These are phyloP conservation scores for Sardinella longiceps DNA, from an alignment of 2,797 vertebrate species.

Conservation along the genomic window DNA sequence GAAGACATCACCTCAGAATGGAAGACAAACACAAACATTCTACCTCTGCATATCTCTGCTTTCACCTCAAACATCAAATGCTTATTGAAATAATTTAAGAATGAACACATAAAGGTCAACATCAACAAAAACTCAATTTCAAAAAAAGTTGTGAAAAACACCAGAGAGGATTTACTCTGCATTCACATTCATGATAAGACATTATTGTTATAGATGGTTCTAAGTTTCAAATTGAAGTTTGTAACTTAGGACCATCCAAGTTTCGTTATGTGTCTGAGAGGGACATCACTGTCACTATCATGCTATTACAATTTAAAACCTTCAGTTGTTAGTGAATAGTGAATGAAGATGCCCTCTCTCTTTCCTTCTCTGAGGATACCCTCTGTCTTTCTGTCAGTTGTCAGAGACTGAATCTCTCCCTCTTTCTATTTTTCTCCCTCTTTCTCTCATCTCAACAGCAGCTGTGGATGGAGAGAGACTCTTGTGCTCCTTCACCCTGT, in stretches of 20 bases:
- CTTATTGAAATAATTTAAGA: background rate
- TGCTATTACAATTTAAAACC: background rate
- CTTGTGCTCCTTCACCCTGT: background rate
- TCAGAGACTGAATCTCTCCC: background rate
- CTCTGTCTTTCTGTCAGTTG: background rate
- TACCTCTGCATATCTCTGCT: background rate
- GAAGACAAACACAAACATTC: background rate
- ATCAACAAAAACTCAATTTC: background rate
- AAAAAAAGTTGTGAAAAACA: background rate
- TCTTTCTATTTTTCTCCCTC: background rate
- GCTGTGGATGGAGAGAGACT: conserved; percentile 10
- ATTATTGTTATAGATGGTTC: background rate
- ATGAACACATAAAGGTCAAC: background rate
- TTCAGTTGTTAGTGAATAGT: background rate
- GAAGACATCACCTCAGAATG: background rate
- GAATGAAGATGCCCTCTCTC: background rate
- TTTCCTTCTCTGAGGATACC: background rate
- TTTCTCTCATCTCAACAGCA: conserved; percentile 1
- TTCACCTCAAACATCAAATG: background rate
- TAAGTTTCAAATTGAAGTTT: too few species aligned
- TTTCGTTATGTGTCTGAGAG: too few species aligned
- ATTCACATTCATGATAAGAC: background rate
- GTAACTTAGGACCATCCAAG: too few species aligned
- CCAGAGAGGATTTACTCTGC: background rate
- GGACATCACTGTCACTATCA: background rate